Percentiles rank a stretch among this genome's conserved stretches.
These are phyloP conservation scores for Plagodis dolabraria DNA, from an alignment of 2,888 invertebrate species.

Conservation along the genomic window DNA sequence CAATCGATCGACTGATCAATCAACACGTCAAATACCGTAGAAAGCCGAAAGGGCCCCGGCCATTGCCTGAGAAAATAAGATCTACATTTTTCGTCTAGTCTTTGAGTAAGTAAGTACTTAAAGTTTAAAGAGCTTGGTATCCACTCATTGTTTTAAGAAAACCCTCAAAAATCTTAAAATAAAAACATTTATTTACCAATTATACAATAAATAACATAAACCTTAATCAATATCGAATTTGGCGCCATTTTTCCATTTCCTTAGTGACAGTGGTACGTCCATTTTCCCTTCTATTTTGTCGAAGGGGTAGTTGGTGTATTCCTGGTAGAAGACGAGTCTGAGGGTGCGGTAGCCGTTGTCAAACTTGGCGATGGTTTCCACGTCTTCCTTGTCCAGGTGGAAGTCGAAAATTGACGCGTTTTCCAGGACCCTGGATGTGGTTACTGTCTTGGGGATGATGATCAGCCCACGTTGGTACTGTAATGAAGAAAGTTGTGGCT, in stretches of 20 bases:
- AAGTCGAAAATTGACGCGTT: constrained; percentile 73
- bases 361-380: constrained; percentile 53
- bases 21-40: too few species aligned
- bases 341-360: constrained; percentile 62
- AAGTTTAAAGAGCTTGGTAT: too few species aligned
- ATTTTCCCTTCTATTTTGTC: constrained; percentile 44
- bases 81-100: too few species aligned
- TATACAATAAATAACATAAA: background rate
- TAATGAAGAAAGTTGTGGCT: constrained; percentile 1
- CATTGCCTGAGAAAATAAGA: too few species aligned
- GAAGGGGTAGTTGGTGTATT: constrained; percentile 58
- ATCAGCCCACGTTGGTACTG: constrained; percentile 67
- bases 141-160: too few species aligned
- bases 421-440: constrained; percentile 57
- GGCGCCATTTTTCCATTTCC: constrained; percentile 56
- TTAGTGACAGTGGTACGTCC: constrained; percentile 44
- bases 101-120: too few species aligned
- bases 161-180: too few species aligned
- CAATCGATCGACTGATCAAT: too few species aligned
- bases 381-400: constrained; percentile 52
- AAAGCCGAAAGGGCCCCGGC: too few species aligned
- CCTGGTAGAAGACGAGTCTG: constrained; percentile 54
- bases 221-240: constrained; percentile 30
- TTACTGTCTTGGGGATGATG: constrained; percentile 64
- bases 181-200: background rate